Percentiles rank a stretch among this genome's conserved stretches.
These are phyloP conservation scores for Liasis olivaceus DNA, from an alignment of 2,797 vertebrate genomes.

Conservation along the genomic window DNA sequence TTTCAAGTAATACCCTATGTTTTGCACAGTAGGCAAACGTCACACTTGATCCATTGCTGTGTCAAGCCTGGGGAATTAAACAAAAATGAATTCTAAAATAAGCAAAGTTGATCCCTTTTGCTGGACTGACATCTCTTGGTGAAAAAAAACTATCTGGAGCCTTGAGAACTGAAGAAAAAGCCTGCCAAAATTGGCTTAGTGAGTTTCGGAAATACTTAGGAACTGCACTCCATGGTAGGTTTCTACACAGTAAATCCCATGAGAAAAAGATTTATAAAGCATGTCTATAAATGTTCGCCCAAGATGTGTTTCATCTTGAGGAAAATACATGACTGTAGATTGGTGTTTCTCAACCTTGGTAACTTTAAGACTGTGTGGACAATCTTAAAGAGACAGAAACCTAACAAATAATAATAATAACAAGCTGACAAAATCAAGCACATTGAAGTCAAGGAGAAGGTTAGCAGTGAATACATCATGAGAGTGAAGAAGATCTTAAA, in stretches of 20 bases:
- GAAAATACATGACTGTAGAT: not conserved
- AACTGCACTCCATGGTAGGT: not conserved
- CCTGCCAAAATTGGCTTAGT: not conserved
- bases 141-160: not conserved
- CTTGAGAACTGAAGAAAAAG: not conserved
- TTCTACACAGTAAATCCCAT: not conserved
- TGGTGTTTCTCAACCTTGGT: no score
- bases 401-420: no score
- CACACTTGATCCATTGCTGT: conserved; percentile 22
- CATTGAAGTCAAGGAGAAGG: no score
- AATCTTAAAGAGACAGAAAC: no score
- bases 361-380: no score
- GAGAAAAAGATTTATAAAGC: not conserved
- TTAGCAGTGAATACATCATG: no score
- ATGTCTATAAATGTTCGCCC: not conserved
- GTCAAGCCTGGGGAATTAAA: not conserved
- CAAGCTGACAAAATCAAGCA: no score
- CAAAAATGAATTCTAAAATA: not conserved
- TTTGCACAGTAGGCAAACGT: conserved; percentile 60
- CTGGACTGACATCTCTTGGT: conserved; percentile 32
- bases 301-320: not conserved
- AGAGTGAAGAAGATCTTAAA: no score
- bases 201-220: not conserved
- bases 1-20: conserved; percentile 62
- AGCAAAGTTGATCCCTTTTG: conserved; percentile 4